A percentile compares a stretch with the other conserved stretches of the same genome.
Conservation (phyloP, 2,113 vertebrate species). For the Laticauda colubrina region DNA sequence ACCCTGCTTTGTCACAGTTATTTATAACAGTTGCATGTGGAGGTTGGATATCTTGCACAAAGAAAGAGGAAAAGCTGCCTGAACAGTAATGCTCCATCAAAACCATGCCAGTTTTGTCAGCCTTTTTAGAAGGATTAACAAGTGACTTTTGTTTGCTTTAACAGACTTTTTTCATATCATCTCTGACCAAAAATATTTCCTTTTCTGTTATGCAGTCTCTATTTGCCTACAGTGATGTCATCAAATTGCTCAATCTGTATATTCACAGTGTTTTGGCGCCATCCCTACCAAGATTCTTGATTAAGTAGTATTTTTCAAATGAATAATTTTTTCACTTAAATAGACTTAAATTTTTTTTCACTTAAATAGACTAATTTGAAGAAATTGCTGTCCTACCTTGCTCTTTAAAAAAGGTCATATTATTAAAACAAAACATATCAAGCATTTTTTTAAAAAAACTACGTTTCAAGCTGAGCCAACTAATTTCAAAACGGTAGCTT, state of each 20-base stretch:
- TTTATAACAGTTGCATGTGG: not conserved
- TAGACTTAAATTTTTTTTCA: too few relatives aligned
- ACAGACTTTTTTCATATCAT: not conserved
- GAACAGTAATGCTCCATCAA: not conserved
- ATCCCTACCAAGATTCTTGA: not conserved
- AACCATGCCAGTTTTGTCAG: not conserved
- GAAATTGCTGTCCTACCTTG: not conserved
- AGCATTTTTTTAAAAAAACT: not conserved
- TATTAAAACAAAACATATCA: not conserved
- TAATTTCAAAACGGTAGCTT: not conserved
- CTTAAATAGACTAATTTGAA: not conserved
- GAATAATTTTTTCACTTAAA: not conserved
- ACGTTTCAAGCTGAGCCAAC: not conserved
- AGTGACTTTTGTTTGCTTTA: not conserved
- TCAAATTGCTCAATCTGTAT: not conserved
- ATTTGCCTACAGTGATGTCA: not conserved
- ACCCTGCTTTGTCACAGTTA: not conserved
- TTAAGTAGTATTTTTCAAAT: not conserved
- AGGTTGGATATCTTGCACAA: not conserved
- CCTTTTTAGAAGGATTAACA: not conserved
- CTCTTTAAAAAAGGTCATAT: not conserved
- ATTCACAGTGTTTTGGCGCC: not conserved
- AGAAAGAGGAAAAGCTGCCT: not conserved
- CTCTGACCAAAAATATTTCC: not conserved
- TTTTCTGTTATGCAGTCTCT: not conserved